These are phyloP conservation scores for Capreolus pygargus DNA, from an alignment of 2,113 vertebrate species.

Conservation along the genomic window DNA sequence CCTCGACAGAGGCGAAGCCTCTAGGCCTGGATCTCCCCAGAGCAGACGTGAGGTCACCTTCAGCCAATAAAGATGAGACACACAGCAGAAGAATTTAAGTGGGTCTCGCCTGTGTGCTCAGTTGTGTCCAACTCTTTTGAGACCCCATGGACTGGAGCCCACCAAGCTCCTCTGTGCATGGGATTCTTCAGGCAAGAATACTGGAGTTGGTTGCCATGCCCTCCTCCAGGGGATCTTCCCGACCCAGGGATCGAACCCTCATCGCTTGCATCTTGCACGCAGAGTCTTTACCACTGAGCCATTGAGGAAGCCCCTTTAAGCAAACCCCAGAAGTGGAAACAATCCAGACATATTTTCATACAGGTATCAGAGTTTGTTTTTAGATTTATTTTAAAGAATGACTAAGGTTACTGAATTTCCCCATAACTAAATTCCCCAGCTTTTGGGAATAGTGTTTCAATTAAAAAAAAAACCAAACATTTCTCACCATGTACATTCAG, in stretches of 20 bases:
- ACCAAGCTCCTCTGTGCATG: background rate
- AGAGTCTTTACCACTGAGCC: background rate
- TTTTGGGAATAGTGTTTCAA: constrained; percentile 9
- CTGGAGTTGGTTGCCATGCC: background rate
- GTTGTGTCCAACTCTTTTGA: background rate
- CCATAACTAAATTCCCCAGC: background rate
- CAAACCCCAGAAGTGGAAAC: background rate
- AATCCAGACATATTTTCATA: background rate
- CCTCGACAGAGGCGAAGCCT: background rate
- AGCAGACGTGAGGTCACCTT: background rate
- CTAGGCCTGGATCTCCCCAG: background rate
- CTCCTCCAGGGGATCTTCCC: background rate
- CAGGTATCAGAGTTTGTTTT: background rate
- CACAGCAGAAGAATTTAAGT: background rate
- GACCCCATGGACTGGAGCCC: accelerated
- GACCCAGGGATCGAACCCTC: background rate
- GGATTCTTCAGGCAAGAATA: background rate
- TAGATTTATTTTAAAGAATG: background rate
- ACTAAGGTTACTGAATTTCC: background rate
- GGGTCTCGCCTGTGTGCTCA: background rate
- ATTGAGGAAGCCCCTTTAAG: background rate
- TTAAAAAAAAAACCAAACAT: background rate
- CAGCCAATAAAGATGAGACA: background rate
- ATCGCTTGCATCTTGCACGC: background rate
- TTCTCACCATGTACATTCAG: background rate